Conservation (phyloP, 37 sponge, comb jelly and placozoan species). For the Cladorhizidae sp. region DNA sequence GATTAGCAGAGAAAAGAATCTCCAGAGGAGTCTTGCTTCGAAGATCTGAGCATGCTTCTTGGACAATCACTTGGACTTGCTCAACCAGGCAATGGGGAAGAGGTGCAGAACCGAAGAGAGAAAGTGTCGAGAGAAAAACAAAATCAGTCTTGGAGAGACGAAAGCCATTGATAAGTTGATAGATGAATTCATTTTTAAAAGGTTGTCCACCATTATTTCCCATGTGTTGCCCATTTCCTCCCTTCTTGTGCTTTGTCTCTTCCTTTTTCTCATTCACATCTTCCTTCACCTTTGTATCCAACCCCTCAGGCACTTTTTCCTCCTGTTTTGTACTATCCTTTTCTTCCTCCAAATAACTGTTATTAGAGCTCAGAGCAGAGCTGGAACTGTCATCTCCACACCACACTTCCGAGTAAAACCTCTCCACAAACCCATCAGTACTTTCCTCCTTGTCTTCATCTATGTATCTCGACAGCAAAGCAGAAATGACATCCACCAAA, state of each 20-base stretch:
- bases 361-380: no score
- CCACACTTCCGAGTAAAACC: not conserved
- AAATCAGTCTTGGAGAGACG: conserved; percentile 21
- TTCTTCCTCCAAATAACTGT: not conserved
- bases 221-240: not conserved
- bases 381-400: no score
- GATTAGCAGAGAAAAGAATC: conserved; percentile 6
- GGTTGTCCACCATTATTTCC: not conserved
- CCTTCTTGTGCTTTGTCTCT: not conserved
- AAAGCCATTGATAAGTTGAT: conserved; percentile 2
- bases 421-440: conserved; percentile 5
- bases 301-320: not conserved
- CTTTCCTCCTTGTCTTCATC: not conserved
- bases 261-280: not conserved
- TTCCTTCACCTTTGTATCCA: not conserved
- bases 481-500: conserved; percentile 19
- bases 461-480: conserved; percentile 17
- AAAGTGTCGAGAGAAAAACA: conserved; percentile 25
- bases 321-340: not conserved
- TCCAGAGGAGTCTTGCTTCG: not conserved
- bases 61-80: not conserved
- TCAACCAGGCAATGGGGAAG: conserved; percentile 24
- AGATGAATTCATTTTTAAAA: not conserved
- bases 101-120: conserved; percentile 28
- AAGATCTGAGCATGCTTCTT: not conserved